Conservation (phyloP, 2,888 invertebrate species). For the Catotricha subobsoleta region DNA sequence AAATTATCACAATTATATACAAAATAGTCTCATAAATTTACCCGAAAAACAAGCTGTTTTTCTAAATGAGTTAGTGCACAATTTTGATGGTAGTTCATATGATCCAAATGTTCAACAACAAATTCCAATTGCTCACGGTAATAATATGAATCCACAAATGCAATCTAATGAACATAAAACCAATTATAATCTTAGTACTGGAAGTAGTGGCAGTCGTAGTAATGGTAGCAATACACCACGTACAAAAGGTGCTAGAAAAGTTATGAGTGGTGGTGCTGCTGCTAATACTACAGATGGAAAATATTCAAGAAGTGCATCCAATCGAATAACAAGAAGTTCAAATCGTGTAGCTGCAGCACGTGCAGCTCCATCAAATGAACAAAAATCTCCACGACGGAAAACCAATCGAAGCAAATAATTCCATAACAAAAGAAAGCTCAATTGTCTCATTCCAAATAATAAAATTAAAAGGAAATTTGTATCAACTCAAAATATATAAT, state of each 20-base stretch:
- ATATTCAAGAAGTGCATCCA: neutral
- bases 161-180: neutral
- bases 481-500: no score
- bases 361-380: neutral
- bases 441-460: no score
- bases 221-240: neutral
- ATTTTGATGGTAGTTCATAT: slow-evolving; percentile 5
- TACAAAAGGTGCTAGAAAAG: slow-evolving; percentile 3
- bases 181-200: neutral
- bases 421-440: no score
- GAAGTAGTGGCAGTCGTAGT: neutral
- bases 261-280: neutral
- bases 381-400: slow-evolving; percentile 2
- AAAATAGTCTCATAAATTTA: slow-evolving; percentile 13
- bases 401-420: neutral
- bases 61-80: slow-evolving; percentile 7
- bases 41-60: slow-evolving; percentile 12
- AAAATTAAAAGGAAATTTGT: no score
- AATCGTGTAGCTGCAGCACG: slow-evolving; percentile 2
- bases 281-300: neutral
- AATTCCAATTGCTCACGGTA: no score
- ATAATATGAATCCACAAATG: neutral
- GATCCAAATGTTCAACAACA: neutral
- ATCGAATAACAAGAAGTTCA: neutral
- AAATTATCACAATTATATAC: slow-evolving; percentile 12